Evolutionary conservation across 35 echinoderm and acorn worm species (phyloP), one percentile per base, ranked within the genome.

Genomic region (Heliocidaris erythrogramma): DNA sequence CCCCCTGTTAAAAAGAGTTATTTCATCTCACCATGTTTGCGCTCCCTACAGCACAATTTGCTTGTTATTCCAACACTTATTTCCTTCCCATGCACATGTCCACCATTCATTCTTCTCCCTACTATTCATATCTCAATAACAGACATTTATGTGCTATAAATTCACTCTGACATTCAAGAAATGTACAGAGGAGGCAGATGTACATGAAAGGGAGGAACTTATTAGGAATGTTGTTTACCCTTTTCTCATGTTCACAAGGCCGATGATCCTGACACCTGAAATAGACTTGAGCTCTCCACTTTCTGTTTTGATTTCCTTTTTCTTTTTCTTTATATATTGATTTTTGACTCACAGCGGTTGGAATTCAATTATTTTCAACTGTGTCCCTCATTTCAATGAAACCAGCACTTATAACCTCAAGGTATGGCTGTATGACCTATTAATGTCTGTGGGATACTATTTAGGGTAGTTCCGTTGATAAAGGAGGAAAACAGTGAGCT

Each of bases 151-250:
- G 1, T 6, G 32, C 87, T 48, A 89, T 89, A 89, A 89, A 89
- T 89, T 48, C 87, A 89, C 17, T 89, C 8, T 89, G 87, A 89
- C 87, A 89, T 89, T 42, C 10, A 47, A 32, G 14, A 89, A 89
- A 32, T 89, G 30, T 42, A 32, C 87, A 32, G 12, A 89, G 87
- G 6, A n/a, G 87, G 87, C 87, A 89, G 87, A 89, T 35, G 87
- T 89, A 42, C 35, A 42, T 47, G 18, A 7, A 7, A 17, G 17
- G 29, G 29, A 32, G 31, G 31, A 89, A 89, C 87, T 47, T 31
- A 89, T 89, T 89, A 47, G 87, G 87, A 89, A 89, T 89, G 87
- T 89, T 89, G 87, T 89, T 89, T 89, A 89, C 32, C 87, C 31
- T 2, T 89, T 89, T 42, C 24, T 78, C 7, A 27, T 32, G 31